phyloP scores from a whole-genome alignment of 1,140 invertebrate genomes.

The Sweltsa coloradensis region DNA sequence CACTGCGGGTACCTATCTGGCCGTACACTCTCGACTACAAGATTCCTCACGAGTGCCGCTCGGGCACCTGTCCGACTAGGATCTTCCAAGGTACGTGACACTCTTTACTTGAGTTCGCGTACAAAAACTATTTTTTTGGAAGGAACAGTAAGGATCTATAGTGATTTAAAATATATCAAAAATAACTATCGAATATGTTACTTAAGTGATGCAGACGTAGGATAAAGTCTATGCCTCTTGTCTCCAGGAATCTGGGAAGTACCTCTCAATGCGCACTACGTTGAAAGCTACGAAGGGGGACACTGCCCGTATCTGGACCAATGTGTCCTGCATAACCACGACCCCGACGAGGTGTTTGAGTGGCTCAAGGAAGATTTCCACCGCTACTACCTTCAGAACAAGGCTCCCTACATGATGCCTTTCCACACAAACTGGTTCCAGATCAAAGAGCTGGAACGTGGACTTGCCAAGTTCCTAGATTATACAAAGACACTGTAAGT shows the following conservation, averaged over 20 bases:
- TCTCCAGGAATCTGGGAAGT: constrained; percentile 77
- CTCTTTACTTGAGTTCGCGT: background rate
- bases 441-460: constrained; percentile 70
- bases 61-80: constrained; percentile 80
- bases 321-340: constrained; percentile 82
- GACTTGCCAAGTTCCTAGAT: constrained; percentile 76
- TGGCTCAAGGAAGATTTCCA: constrained; percentile 88
- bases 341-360: constrained; percentile 73
- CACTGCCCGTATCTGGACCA: constrained; percentile 89
- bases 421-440: constrained; percentile 95
- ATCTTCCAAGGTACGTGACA: constrained; percentile 62
- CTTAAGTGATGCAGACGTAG: constrained; percentile 1
- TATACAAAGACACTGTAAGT: constrained; percentile 66
- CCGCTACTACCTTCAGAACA: constrained; percentile 72
- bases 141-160: background rate
- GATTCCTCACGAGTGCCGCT: constrained; percentile 84
- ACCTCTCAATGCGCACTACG: constrained; percentile 84
- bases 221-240: too few species aligned
- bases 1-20: constrained; percentile 76
- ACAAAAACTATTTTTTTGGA: background rate
- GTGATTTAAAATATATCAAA: background rate
- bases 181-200: constrained; percentile 1
- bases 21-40: constrained; percentile 88
- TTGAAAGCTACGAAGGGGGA: constrained; percentile 77
- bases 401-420: constrained; percentile 86